Percentiles rank a stretch among this genome's conserved stretches.
phyloP scores from a whole-genome alignment of 2,113 vertebrate species.

The Grammomys surdaster region DNA sequence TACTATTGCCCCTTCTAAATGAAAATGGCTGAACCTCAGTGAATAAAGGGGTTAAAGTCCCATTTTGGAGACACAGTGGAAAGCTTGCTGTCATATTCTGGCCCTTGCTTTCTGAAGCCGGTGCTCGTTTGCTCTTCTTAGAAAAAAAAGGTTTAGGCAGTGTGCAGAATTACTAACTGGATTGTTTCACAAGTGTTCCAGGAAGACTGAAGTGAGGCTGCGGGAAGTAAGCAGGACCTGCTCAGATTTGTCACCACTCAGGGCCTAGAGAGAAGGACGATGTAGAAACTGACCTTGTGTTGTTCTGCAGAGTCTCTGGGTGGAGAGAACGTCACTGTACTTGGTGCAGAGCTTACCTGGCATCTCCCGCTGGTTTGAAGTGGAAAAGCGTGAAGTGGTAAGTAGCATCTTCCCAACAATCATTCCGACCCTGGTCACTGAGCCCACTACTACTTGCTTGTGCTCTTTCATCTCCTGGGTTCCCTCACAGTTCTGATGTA shows the following conservation, averaged over 20 bases:
- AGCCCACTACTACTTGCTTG: background rate
- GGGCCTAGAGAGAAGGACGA: background rate
- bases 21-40: background rate
- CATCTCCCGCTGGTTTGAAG: conserved; percentile 99
- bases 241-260: background rate
- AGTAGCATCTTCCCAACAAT: conserved; percentile 80
- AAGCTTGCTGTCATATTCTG: background rate
- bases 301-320: conserved; percentile 95
- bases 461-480: background rate
- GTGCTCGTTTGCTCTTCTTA: background rate
- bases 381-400: conserved; percentile 98
- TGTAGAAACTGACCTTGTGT: conserved; percentile 34
- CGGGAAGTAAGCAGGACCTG: background rate
- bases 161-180: background rate
- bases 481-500: background rate
- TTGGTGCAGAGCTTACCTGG: conserved; percentile 99
- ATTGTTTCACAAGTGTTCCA: background rate
- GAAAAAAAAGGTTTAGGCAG: background rate
- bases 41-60: background rate
- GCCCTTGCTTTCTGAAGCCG: background rate
- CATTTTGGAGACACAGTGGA: background rate
- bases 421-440: background rate
- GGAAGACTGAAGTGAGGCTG: background rate
- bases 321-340: conserved; percentile 97
- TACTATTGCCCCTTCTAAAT: background rate